Conservation (phyloP, 2,888 invertebrate genomes). For the Ophion slaviceki region DNA sequence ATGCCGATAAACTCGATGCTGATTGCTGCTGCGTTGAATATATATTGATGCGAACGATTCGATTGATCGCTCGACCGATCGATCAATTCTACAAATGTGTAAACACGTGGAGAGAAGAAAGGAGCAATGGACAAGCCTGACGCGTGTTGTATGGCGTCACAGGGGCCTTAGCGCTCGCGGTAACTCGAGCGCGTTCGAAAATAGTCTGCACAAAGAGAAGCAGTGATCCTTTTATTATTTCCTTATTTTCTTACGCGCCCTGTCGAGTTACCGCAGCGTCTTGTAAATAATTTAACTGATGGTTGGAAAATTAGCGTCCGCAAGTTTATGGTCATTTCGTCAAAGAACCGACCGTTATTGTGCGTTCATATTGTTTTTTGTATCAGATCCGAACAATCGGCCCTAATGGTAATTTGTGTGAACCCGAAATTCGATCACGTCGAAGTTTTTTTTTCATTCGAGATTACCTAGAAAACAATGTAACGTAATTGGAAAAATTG, state of each 20-base stretch:
- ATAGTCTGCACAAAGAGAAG: constrained; percentile 14
- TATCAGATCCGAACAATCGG: constrained; percentile 16
- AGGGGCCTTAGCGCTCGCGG: constrained; percentile 72
- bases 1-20: constrained; percentile 53
- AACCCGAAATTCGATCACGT: constrained; percentile 23
- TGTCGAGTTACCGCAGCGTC: constrained; percentile 66
- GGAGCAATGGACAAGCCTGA: constrained; percentile 66
- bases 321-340: constrained; percentile 42
- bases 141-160: constrained; percentile 64
- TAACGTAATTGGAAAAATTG: too few species aligned
- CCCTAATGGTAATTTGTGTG: constrained; percentile 7
- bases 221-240: constrained; percentile 4
- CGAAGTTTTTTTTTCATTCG: constrained; percentile 14
- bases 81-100: constrained; percentile 60
- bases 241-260: constrained; percentile 30
- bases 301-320: constrained; percentile 37
- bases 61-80: constrained; percentile 24
- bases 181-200: constrained; percentile 54
- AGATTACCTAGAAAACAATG: background rate
- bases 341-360: constrained; percentile 25
- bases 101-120: constrained; percentile 42
- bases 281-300: constrained; percentile 69
- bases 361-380: constrained; percentile 30
- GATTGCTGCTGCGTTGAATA: constrained; percentile 39
- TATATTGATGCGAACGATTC: constrained; percentile 5